Conservation (phyloP, 2,113 vertebrate genomes). For the Circaetus gallicus region DNA sequence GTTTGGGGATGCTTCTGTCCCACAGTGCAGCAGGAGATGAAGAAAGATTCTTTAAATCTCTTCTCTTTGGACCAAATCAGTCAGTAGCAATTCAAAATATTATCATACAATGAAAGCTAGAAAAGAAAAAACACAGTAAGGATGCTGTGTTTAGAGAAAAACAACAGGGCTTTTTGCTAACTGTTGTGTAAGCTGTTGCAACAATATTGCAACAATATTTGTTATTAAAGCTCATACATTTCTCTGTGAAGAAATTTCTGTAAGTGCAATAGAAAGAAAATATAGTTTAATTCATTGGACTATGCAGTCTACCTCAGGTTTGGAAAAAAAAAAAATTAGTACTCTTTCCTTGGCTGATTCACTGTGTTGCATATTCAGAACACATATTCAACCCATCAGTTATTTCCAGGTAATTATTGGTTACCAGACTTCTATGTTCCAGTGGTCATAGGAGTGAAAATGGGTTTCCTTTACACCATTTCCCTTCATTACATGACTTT, state of each 20-base stretch:
- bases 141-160: not conserved
- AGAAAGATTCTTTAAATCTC: not conserved
- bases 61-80: not conserved
- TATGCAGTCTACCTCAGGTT: not conserved
- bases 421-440: not conserved
- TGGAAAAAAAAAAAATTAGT: not conserved
- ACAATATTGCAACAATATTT: not conserved
- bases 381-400: not conserved
- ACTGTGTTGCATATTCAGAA: not conserved
- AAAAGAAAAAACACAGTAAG: not conserved
- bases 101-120: not conserved
- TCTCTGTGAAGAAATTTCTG: not conserved
- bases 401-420: slow-evolving; percentile 14
- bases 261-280: not conserved
- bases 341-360: not conserved
- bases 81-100: not conserved
- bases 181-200: not conserved
- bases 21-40: not conserved
- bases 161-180: not conserved
- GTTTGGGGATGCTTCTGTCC: not conserved
- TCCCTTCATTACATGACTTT: not conserved
- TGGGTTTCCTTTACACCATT: not conserved
- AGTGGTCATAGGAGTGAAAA: not conserved
- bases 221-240: not conserved
- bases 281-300: not conserved